Evolutionary conservation across 1,140 invertebrate genomes (phyloP).

Genomic region (Drosophila ogumai): DNA sequence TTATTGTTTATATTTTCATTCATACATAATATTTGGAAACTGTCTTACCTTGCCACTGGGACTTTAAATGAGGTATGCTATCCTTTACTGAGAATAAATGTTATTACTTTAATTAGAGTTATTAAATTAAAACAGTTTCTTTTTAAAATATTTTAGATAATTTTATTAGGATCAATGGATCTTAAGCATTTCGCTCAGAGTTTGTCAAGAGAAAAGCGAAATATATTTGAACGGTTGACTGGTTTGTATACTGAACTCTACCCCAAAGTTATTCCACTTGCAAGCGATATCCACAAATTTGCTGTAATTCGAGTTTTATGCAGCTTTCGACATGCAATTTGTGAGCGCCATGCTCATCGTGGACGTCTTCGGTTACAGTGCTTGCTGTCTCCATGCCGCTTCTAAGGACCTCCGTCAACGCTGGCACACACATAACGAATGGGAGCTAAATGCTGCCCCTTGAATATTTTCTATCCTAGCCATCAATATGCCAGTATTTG

Average conservation of each 20-base stretch:
- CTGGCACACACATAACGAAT: conserved; percentile 56
- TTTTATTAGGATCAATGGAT: no score
- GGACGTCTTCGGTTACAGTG: conserved; percentile 66
- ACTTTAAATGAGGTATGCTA: no score
- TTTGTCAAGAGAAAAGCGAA: conserved; percentile 57
- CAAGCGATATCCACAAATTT: conserved; percentile 58
- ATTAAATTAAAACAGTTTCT: not conserved
- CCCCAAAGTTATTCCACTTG: conserved; percentile 5
- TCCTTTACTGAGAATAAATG: not conserved
- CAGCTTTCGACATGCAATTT: conserved; percentile 74
- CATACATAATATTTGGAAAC: not conserved
- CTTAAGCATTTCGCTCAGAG: no score
- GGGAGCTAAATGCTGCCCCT: conserved; percentile 56
- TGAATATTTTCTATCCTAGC: conserved; percentile 60
- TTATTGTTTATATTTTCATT: no score
- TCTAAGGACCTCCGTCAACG: conserved; percentile 32
- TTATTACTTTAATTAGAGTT: not conserved
- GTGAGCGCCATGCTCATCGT: conserved; percentile 51
- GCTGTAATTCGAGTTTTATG: conserved; percentile 77
- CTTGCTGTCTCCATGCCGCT: conserved; percentile 13
- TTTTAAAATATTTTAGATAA: not conserved
- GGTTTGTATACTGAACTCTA: not conserved
- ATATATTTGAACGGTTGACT: conserved; percentile 22
- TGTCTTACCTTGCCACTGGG: no score
- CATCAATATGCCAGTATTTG: conserved; percentile 60